Conservation (phyloP, 1,140 invertebrate genomes). For the Zophobas morio region DNA sequence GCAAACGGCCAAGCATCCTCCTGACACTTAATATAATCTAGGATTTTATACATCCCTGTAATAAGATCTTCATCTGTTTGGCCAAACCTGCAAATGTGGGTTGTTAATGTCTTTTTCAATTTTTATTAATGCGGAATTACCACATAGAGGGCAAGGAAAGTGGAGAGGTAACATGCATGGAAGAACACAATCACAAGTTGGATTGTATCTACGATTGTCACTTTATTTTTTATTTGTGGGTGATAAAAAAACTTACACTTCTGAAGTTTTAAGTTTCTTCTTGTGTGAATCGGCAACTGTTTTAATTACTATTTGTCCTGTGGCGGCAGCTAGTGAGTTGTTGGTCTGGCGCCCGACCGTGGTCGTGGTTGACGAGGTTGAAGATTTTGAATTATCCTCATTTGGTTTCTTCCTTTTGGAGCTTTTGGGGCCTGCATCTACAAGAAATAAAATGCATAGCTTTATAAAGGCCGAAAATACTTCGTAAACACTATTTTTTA, state of each 20-base stretch:
- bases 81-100: conserved; percentile 74
- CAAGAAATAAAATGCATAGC: conserved; percentile 1
- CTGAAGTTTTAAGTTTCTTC: conserved; percentile 76
- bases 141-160: conserved; percentile 13
- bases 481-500: too few species aligned
- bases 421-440: conserved; percentile 1
- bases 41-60: conserved; percentile 90
- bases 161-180: conserved; percentile 31
- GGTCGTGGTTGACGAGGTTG: conserved; percentile 47
- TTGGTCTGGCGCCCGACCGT: conserved; percentile 84
- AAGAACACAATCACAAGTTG: conserved; percentile 4
- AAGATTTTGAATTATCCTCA: conserved; percentile 39
- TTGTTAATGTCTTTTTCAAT: not conserved
- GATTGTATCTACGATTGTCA: conserved; percentile 1
- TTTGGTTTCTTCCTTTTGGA: conserved; percentile 38
- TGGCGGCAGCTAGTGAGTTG: conserved; percentile 87
- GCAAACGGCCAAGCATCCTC: conserved; percentile 94
- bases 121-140: conserved; percentile 12
- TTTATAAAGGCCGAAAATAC: too few species aligned
- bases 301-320: conserved; percentile 86
- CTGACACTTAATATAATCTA: conserved; percentile 87
- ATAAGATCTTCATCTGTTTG: conserved; percentile 86
- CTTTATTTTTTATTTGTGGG: not conserved
- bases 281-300: conserved; percentile 66
- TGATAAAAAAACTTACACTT: conserved; percentile 72